Conservation (phyloP, 2,113 vertebrate genomes). For the Oncorhynchus keta region DNA sequence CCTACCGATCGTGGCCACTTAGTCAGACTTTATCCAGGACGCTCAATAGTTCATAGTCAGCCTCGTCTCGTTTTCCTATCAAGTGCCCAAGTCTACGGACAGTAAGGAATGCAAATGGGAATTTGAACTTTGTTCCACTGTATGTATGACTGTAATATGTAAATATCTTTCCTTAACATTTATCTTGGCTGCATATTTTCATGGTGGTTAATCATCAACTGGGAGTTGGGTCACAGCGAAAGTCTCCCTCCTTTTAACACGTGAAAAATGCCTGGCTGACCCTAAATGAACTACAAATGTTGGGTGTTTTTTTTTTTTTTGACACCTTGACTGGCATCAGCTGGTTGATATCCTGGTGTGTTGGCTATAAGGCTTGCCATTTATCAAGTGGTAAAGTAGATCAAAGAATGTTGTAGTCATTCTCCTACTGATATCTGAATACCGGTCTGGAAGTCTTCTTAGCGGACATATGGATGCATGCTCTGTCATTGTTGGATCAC, state of each 20-base stretch:
- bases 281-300: background rate
- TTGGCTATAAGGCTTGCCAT: background rate
- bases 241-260: background rate
- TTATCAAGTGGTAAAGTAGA: background rate
- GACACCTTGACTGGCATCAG: background rate
- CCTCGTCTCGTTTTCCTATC: background rate
- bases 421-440: conserved; percentile 13
- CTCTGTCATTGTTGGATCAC: background rate
- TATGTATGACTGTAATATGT: background rate
- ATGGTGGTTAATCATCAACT: conserved; percentile 32
- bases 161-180: background rate
- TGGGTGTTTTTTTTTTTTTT: background rate
- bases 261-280: background rate
- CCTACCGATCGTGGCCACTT: background rate
- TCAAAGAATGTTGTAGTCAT: background rate
- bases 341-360: background rate
- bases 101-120: background rate
- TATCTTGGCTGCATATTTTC: background rate
- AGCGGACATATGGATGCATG: background rate
- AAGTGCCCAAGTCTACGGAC: background rate
- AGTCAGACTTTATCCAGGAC: background rate
- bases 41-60: background rate
- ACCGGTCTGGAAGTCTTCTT: background rate
- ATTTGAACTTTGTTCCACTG: background rate
- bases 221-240: background rate